phyloP scores from a whole-genome alignment of 2,888 invertebrate species.

The Mythimna pallens region DNA sequence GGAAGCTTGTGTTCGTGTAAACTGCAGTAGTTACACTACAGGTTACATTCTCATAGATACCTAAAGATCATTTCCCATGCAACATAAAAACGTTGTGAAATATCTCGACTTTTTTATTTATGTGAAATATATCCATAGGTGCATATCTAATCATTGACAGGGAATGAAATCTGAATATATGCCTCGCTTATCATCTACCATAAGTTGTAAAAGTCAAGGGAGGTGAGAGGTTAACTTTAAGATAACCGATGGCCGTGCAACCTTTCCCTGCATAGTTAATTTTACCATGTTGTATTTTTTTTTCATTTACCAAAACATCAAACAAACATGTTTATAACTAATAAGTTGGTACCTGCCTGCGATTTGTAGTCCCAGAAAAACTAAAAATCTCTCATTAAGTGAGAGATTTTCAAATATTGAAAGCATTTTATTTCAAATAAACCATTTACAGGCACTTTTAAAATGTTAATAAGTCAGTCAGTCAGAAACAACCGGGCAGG shows the following conservation, averaged over 20 bases:
- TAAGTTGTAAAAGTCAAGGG: constrained; percentile 38
- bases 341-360: no score
- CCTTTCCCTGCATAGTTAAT: constrained; percentile 23
- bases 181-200: constrained; percentile 41
- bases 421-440: no score
- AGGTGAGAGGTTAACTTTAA: constrained; percentile 51
- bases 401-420: no score
- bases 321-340: background rate
- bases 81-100: constrained; percentile 2
- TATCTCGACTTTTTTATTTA: constrained; percentile 23
- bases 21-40: background rate
- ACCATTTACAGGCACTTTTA: no score
- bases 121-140: constrained; percentile 7
- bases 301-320: background rate
- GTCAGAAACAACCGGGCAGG: no score
- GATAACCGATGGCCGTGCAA: constrained; percentile 45
- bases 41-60: background rate
- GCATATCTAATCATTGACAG: constrained; percentile 53
- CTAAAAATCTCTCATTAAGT: background rate
- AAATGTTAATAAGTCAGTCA: no score
- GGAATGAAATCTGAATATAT: constrained; percentile 51
- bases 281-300: constrained; percentile 14
- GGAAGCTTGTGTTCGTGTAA: background rate
- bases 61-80: constrained; percentile 14
- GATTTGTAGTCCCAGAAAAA: no score